Evolutionary conservation across 2,888 invertebrate species (phyloP), one percentile per base, ranked within the genome.

Genomic region (Tanaodytes sp.): DNA sequence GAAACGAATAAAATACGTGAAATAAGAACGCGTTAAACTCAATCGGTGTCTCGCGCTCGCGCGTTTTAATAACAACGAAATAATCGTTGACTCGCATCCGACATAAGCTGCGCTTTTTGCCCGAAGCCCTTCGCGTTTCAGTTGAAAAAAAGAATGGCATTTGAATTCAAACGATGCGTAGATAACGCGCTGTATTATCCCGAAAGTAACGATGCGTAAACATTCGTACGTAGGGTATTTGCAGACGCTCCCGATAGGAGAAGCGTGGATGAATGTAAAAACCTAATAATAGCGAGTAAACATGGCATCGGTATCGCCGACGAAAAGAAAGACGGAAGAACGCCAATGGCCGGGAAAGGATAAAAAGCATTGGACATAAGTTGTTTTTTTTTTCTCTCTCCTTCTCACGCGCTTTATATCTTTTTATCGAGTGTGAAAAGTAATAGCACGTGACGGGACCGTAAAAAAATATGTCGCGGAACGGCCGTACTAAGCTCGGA

Each of bases 151-250:
- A 45, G 48, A 12, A 55, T 20, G 48, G 12, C 45, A 69, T 69
- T 69, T 69, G 64, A 69, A 69, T 69, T 69, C 48, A 69, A 69
- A 69, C 64, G 64, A 69, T 59, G 69, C 59, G 69, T 64, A 64
- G 64, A 69, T 69, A 64, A 69, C 63, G 58, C 49, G 64, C 40
- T 15, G 64, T 20, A 69, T 69, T 69, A 69, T 69, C 55, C 69
- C 43, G 31, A 59, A 59, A 59, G 63, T 69, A 69, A 69, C 69
- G 69, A 64, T 30, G 69, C 64, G 69, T 69, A 69, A 69, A 64
- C 59, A 54, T 59, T 45, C 51, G 63, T 42, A 43, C 52, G 37
- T 58, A 20, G 49, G 55, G 57, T 20, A 16, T 57, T 62, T 27
- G 61, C 14, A 37, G 39, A 37, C 33, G 19, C 18, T 39, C 9